Base-by-base conservation (phyloP, 1,140 invertebrate genomes). In the Monochamus saltuarius region DNA sequence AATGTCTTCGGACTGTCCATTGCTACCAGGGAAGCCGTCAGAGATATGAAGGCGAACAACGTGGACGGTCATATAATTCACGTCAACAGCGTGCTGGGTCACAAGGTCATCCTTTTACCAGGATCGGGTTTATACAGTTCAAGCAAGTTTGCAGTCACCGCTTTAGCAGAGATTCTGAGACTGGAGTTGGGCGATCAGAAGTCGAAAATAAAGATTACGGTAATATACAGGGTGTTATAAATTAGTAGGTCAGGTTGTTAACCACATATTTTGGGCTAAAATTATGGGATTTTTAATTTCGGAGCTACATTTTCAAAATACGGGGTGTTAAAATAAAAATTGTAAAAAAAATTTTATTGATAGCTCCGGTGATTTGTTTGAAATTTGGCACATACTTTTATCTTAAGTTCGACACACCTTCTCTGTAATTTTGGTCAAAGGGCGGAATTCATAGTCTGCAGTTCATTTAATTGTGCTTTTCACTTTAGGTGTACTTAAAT, bases 81-180 rank as follows among this genome's bases (percentile, higher is more conserved):
- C 42, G 62, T 68, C 13, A 66, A 61, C 37, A 64, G 54, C 56
- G 14, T 67, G 11, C 56, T 75, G 64, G 67, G 66, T 69, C 57
- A 65, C 46, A 19, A 49, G 60, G 34, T 43, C 80, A 2, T 50
- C 7, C 46, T 62, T 19, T 36, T 59, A 35, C 49, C 62, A 10
- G 59, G 47, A 3, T 65, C 77, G 0, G 80, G 82, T 63, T 79
- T 85, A 49, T 87, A 87, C 71, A 71, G 78, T 36, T 83, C 83
- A 2, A 82, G 81, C 9, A 87, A 87, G 70, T 78, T 78, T 71
- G 84, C 84, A 4, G 77, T 87, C 1, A 80, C 76, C 10, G 81
- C 82, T 13, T 75, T 87, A 42, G 79, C 81, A 6, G 83, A 87
- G 68, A 82, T 81, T 29, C 72, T 85, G 38, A 76, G 84, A 10